Conservation (phyloP, 1,140 invertebrate species). For the Pectinophora gossypiella region DNA sequence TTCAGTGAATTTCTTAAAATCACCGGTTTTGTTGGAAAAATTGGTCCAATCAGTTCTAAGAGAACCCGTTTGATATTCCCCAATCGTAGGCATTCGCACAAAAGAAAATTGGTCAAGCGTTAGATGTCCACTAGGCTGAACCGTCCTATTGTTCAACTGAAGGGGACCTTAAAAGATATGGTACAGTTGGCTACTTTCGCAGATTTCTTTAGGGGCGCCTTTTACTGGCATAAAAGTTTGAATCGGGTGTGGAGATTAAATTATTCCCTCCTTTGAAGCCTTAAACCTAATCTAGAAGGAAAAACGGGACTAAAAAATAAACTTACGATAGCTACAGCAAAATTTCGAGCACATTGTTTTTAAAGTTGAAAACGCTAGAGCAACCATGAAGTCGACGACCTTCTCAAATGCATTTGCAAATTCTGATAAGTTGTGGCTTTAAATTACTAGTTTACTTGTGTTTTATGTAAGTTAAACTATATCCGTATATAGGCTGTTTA, state of each 20-base stretch:
- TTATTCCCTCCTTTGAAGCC: slow-evolving; percentile 18
- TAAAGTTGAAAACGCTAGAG: no score
- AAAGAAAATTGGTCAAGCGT: slow-evolving; percentile 72
- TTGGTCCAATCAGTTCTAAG: slow-evolving; percentile 44
- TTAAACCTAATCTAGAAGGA: no score
- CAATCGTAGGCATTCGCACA: slow-evolving; percentile 60
- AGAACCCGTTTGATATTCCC: slow-evolving; percentile 56
- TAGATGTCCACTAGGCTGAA: slow-evolving; percentile 62
- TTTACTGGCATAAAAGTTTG: slow-evolving; percentile 27
- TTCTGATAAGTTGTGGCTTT: no score
- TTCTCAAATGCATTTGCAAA: no score
- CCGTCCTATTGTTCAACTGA: slow-evolving; percentile 57
- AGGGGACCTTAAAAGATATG: slow-evolving; percentile 42
- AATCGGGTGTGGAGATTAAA: slow-evolving; percentile 26
- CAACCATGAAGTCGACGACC: no score
- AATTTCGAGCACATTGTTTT: no score
- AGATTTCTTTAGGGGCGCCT: slow-evolving; percentile 31
- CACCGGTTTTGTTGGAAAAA: slow-evolving; percentile 52
- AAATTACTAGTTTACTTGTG: no score
- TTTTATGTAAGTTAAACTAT: no score
- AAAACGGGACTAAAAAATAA: no score
- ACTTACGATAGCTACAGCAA: no score
- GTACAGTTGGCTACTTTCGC: slow-evolving; percentile 36
- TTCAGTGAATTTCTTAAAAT: slow-evolving; percentile 55
- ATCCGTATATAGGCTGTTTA: no score